Percentiles rank a stretch among this genome's conserved stretches.
Evolutionary conservation across 2,888 invertebrate species (phyloP).

Genomic region (Yponomeuta sedellus): DNA sequence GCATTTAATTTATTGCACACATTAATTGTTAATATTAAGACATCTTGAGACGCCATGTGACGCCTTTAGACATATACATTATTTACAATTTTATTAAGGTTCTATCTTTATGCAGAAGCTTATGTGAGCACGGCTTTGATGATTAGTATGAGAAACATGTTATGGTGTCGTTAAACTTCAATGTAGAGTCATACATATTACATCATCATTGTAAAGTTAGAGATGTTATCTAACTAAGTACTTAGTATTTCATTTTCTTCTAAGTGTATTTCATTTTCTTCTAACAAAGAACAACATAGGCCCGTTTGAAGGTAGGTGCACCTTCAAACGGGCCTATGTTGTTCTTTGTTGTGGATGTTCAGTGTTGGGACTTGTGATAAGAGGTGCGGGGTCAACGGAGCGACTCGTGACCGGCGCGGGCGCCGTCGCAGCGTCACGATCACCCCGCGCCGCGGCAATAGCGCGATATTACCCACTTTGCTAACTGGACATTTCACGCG

Average conservation of each 20-base stretch:
- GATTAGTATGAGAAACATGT: not conserved
- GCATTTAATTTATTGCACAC: slow-evolving; percentile 45
- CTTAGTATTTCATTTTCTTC: no score
- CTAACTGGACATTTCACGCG: slow-evolving; percentile 74
- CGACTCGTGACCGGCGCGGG: slow-evolving; percentile 58
- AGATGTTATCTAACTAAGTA: no score
- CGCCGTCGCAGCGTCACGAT: slow-evolving; percentile 52
- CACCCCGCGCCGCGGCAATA: slow-evolving; percentile 62
- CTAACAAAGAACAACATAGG: slow-evolving; percentile 6
- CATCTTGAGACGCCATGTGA: slow-evolving; percentile 41
- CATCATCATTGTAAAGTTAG: no score
- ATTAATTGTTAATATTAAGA: slow-evolving; percentile 51
- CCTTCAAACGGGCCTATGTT: not conserved
- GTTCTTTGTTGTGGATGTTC: slow-evolving; percentile 11
- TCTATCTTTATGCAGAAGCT: not conserved
- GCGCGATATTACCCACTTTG: slow-evolving; percentile 64
- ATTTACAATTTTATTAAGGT: not conserved
- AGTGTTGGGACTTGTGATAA: slow-evolving; percentile 9
- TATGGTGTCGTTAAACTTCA: not conserved
- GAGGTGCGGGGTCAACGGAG: slow-evolving; percentile 58
- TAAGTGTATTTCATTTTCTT: no score
- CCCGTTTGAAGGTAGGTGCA: no score
- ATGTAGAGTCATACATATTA: not conserved
- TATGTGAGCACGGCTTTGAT: not conserved
- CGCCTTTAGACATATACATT: slow-evolving; percentile 27